Base-by-base conservation (phyloP, 2,888 invertebrate genomes). In the Morpho achilles region DNA sequence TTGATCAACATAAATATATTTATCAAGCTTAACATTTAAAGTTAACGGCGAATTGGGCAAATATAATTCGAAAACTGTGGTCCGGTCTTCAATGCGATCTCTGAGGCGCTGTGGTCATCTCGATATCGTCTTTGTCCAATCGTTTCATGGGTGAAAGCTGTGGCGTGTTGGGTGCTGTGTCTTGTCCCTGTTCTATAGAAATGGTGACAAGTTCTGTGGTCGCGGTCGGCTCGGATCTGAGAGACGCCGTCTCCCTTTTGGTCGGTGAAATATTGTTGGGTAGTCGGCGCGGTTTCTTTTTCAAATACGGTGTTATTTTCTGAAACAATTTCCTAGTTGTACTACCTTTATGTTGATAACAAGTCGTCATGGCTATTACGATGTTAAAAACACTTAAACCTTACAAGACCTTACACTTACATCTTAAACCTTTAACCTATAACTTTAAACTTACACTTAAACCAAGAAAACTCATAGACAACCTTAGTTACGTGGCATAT, bases 171-270 rank as follows among this genome's bases (percentile, higher is more conserved):
- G 82, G 79, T 0, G 75, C 74, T 7, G 86, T 81, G 61, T 84
- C 81, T 43, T 74, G 76, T 1, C 71, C 82, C 4, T 73, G 83
- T 59, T 84, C 86, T 45, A 84, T 72, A 2, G 86, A 77, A 0
- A 79, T 85, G 0, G 86, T 82, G 43, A 88, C 87, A 57, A 89
- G 69, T 61, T 87, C 88, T 7, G 89, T 87, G 52, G 82, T 83
- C 23, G 70, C 66, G 0, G 89, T 89, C 1, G 87, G 86, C 47
- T 88, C 87, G 0, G 89, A 89, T 44, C 69, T 70, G 23, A 82
- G 63, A 0, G 88, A 88, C 0, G 67, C 58, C 7, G 74, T 78
- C 66, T 87, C 87, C 4, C 73, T 75, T 61, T 78, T 81, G 23
- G 67, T 73, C 1, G 85, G 84, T 0, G 87, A 82, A 53, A 68